Conservation (phyloP, 2,888 invertebrate genomes). For the Omphaloscelis lunosa region DNA sequence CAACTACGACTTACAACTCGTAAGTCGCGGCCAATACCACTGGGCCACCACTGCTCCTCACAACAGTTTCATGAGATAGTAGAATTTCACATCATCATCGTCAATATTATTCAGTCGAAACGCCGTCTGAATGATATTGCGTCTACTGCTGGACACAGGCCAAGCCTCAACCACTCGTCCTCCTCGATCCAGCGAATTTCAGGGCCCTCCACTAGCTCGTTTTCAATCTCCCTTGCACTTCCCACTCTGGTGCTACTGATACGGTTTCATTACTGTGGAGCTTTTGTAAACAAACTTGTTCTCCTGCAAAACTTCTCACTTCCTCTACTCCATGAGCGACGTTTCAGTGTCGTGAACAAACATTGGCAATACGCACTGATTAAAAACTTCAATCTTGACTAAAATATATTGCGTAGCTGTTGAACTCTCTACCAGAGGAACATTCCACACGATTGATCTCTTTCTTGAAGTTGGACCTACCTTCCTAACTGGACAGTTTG, state of each 20-base stretch:
- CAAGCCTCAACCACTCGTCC: not conserved
- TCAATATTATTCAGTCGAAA: not conserved
- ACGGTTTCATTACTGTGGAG: not conserved
- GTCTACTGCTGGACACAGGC: not conserved
- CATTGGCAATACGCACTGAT: not conserved
- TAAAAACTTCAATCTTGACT: not conserved
- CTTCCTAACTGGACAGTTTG: not conserved
- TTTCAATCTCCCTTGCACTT: not conserved
- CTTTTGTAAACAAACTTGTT: not conserved
- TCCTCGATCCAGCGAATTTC: not conserved
- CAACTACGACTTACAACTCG: too few relatives aligned
- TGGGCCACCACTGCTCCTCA: too few relatives aligned
- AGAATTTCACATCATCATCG: not conserved
- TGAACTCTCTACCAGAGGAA: not conserved
- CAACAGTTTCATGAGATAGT: not conserved
- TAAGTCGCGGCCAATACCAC: too few relatives aligned
- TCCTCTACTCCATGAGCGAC: too few relatives aligned
- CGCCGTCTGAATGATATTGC: not conserved
- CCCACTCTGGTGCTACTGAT: not conserved
- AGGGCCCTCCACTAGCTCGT: not conserved
- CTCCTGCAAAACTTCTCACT: not conserved
- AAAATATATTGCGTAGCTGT: not conserved
- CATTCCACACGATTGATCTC: not conserved
- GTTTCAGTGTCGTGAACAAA: not conserved
- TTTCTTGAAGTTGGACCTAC: constrained; percentile 5